Conservation (phyloP, 2,113 vertebrate species). For the Etheostoma spectabile region DNA sequence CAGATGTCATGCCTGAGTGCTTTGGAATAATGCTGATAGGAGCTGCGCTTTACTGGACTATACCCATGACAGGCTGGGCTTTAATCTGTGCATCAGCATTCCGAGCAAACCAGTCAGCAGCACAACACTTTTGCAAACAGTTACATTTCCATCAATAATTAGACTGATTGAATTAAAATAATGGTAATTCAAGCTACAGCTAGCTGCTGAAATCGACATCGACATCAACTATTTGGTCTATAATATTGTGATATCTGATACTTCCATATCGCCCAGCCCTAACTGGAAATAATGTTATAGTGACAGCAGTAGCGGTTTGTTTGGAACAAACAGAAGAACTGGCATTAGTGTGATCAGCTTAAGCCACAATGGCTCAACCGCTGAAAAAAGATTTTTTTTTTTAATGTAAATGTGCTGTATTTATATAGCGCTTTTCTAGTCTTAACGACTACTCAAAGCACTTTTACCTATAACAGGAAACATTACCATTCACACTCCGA, state of each 20-base stretch:
- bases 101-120: slow-evolving; percentile 10
- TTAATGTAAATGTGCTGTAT: no score
- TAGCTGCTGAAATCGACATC: no score
- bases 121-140: slow-evolving; percentile 19
- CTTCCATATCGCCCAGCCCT: no score
- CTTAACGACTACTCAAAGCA: no score
- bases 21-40: slow-evolving; percentile 72
- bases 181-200: not conserved
- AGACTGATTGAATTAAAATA: not conserved
- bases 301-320: slow-evolving; percentile 25
- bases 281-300: not conserved
- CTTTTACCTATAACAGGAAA: no score
- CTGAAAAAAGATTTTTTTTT: slow-evolving; percentile 8
- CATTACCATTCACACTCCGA: no score
- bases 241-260: no score
- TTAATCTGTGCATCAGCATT: slow-evolving; percentile 54
- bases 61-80: slow-evolving; percentile 39
- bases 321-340: slow-evolving; percentile 34
- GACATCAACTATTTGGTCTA: no score
- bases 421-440: no score
- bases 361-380: slow-evolving; percentile 23
- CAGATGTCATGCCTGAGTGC: slow-evolving; percentile 76
- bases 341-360: not conserved
- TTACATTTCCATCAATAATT: not conserved
- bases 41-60: slow-evolving; percentile 56